A percentile compares a stretch with the other conserved stretches of the same genome.
Evolutionary conservation across 2,888 invertebrate species (phyloP).

Genomic region (Ptycholaimellus sp.): DNA sequence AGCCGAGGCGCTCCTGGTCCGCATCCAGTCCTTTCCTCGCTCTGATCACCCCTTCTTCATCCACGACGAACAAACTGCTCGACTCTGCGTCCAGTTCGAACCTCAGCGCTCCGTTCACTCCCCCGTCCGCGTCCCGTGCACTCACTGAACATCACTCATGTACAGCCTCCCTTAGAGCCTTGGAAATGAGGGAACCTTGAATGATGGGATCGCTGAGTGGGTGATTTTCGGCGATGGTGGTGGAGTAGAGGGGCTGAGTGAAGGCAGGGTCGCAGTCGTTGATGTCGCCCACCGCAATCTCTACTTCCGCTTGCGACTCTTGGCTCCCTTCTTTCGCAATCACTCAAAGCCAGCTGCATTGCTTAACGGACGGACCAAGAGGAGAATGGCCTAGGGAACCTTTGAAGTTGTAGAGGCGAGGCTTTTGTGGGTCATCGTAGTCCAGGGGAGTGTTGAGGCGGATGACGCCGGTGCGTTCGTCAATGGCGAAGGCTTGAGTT

Average conservation of each 20-base stretch:
- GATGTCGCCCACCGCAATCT: slow-evolving; percentile 33
- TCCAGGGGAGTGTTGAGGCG: slow-evolving; percentile 82
- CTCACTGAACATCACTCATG: slow-evolving; percentile 10
- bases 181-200: slow-evolving; percentile 37
- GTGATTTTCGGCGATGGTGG: slow-evolving; percentile 80
- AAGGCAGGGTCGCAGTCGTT: slow-evolving; percentile 24
- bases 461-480: slow-evolving; percentile 68
- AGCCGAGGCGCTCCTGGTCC: slow-evolving; percentile 47
- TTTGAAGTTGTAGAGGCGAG: slow-evolving; percentile 65
- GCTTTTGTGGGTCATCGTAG: slow-evolving; percentile 79
- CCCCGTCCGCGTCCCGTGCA: slow-evolving; percentile 44
- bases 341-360: slow-evolving; percentile 29
- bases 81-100: slow-evolving; percentile 72
- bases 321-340: slow-evolving; percentile 83
- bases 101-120: slow-evolving; percentile 77
- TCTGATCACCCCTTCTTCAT: slow-evolving; percentile 74
- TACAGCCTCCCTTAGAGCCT: not conserved
- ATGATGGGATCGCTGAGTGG: slow-evolving; percentile 69
- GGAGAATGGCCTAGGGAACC: slow-evolving; percentile 9
- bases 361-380: not conserved
- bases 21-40: slow-evolving; percentile 73
- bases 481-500: slow-evolving; percentile 53
- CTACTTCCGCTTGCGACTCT: slow-evolving; percentile 36
- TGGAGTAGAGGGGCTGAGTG: slow-evolving; percentile 66
- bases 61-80: slow-evolving; percentile 85